Conservation (phyloP, 1,140 invertebrate genomes). For the Epicauta chinensis region DNA sequence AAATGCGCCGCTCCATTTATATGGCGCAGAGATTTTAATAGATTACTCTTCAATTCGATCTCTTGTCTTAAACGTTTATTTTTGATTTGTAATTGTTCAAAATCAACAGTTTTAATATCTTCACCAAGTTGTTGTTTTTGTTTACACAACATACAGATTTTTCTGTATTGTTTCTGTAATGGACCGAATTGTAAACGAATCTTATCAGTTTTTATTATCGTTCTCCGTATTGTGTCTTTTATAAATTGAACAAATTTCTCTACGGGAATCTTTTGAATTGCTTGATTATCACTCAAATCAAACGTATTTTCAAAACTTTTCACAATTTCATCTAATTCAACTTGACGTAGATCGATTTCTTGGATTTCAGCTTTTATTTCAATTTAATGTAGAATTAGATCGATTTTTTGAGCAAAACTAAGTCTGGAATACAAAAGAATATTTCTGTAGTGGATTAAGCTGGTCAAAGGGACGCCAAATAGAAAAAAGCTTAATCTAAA, state of each 20-base stretch:
- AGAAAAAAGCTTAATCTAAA: no score
- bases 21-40: constrained; percentile 1
- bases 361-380: constrained; percentile 41
- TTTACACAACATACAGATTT: no score
- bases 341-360: constrained; percentile 33
- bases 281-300: constrained; percentile 32
- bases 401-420: constrained; percentile 32
- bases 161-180: no score
- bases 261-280: constrained; percentile 43
- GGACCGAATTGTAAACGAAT: no score
- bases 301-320: constrained; percentile 41
- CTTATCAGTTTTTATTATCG: no score
- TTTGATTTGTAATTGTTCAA: no score
- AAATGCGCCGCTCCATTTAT: constrained; percentile 39
- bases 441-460: not conserved
- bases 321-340: constrained; percentile 30
- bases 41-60: no score
- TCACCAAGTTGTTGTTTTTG: no score
- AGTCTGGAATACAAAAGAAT: not conserved
- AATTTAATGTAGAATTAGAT: constrained; percentile 32
- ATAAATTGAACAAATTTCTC: constrained; percentile 42
- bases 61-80: no score
- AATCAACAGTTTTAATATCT: no score
- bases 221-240: not conserved
- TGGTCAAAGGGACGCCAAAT: no score